phyloP scores from a whole-genome alignment of 2,113 vertebrate species.

The Pterophyllum scalare region DNA sequence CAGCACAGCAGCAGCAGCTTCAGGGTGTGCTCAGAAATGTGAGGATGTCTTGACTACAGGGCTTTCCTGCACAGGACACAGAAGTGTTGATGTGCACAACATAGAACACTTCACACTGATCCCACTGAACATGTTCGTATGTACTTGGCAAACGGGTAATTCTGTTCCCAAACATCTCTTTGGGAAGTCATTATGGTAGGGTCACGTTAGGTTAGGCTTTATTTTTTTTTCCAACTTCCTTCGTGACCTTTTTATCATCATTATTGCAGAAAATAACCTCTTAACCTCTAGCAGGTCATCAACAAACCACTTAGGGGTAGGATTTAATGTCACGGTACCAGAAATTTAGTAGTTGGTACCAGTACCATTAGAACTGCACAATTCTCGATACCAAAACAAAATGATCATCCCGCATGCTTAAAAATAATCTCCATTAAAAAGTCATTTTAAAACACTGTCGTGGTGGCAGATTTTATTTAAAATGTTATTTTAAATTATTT shows the following conservation, averaged over 20 bases:
- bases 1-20: background rate
- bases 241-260: background rate
- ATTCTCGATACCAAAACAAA: too few relatives aligned
- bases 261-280: background rate
- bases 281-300: background rate
- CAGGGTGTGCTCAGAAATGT: background rate
- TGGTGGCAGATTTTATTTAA: too few relatives aligned
- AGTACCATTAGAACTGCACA: too few relatives aligned
- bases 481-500: too few relatives aligned
- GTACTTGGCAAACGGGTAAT: background rate
- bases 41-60: background rate
- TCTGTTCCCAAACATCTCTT: background rate
- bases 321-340: background rate
- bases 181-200: background rate
- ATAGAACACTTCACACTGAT: background rate
- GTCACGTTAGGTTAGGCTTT: background rate
- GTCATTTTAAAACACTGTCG: too few relatives aligned
- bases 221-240: background rate
- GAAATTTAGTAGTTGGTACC: background rate
- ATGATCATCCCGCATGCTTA: too few relatives aligned
- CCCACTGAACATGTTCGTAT: background rate
- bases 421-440: too few relatives aligned
- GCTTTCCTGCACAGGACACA: conserved; percentile 3
- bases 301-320: background rate
- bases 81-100: background rate